phyloP scores from a whole-genome alignment of 2,797 vertebrate species.

The Spondyliosoma cantharus region DNA sequence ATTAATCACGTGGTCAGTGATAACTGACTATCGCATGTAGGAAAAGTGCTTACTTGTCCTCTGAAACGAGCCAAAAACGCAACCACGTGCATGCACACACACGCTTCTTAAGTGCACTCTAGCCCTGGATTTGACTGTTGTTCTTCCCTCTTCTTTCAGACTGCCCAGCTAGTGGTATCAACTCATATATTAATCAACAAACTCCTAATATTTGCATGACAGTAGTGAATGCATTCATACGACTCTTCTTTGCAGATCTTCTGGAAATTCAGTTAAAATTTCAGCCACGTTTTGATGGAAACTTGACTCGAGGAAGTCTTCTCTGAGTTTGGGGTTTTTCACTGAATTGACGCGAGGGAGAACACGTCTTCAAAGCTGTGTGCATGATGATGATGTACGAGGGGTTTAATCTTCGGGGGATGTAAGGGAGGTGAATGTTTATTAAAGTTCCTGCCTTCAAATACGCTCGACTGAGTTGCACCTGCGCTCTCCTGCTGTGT shows the following conservation, averaged over 20 bases:
- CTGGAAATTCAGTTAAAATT: background rate
- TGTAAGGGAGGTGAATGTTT: slow-evolving; percentile 25
- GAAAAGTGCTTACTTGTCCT: no score
- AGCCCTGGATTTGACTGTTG: background rate
- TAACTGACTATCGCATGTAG: no score
- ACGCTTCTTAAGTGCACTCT: no score
- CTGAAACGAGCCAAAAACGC: no score
- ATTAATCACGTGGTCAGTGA: no score
- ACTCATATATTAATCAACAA: background rate
- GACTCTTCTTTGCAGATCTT: background rate
- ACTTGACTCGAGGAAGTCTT: background rate
- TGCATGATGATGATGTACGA: background rate
- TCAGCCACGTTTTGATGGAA: background rate
- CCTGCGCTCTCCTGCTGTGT: slow-evolving; percentile 42
- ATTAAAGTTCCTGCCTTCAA: slow-evolving; percentile 46
- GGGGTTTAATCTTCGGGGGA: slow-evolving; percentile 25
- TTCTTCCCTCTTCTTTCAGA: background rate
- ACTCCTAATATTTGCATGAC: background rate
- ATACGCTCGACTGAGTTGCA: slow-evolving; percentile 24
- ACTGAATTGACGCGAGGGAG: background rate
- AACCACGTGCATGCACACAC: no score
- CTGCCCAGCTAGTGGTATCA: background rate
- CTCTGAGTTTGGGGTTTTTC: slow-evolving; percentile 9
- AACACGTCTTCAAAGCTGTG: slow-evolving; percentile 12
- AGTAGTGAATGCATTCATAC: background rate